Evolutionary conservation across 1,140 invertebrate species (phyloP).

Genomic region (Brachionus plicatilis): DNA sequence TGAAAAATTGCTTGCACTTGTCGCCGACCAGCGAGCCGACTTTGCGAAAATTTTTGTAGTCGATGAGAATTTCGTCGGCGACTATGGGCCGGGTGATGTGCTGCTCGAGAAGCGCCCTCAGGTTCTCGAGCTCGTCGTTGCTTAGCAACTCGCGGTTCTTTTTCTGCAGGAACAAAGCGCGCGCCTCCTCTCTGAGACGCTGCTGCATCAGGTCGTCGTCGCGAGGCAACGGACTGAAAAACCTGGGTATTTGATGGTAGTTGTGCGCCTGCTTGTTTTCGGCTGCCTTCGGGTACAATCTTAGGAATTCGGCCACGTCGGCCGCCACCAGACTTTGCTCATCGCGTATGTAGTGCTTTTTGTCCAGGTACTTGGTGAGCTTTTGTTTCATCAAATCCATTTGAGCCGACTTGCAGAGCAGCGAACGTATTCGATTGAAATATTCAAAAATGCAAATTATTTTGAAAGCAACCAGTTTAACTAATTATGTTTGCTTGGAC

Average conservation of each 20-base stretch:
- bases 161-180: constrained; percentile 30
- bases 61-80: constrained; percentile 74
- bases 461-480: neutral
- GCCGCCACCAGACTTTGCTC: neutral
- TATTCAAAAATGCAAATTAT: neutral
- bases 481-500: neutral
- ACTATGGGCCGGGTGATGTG: constrained; percentile 66
- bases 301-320: neutral
- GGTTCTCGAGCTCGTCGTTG: constrained; percentile 53
- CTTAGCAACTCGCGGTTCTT: constrained; percentile 21
- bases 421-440: neutral
- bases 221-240: neutral
- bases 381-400: constrained; percentile 17
- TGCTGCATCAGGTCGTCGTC: constrained; percentile 36
- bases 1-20: constrained; percentile 75
- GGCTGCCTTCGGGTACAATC: neutral
- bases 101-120: constrained; percentile 76
- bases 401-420: neutral
- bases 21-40: constrained; percentile 64
- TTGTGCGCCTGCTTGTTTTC: neutral
- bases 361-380: neutral
- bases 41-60: constrained; percentile 75
- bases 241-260: neutral
- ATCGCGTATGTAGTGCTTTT: neutral
- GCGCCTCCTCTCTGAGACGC: constrained; percentile 26